A percentile compares a stretch with the other conserved stretches of the same genome.
Evolutionary conservation across 2,797 vertebrate genomes (phyloP).

Genomic region (Labroides dimidiatus): DNA sequence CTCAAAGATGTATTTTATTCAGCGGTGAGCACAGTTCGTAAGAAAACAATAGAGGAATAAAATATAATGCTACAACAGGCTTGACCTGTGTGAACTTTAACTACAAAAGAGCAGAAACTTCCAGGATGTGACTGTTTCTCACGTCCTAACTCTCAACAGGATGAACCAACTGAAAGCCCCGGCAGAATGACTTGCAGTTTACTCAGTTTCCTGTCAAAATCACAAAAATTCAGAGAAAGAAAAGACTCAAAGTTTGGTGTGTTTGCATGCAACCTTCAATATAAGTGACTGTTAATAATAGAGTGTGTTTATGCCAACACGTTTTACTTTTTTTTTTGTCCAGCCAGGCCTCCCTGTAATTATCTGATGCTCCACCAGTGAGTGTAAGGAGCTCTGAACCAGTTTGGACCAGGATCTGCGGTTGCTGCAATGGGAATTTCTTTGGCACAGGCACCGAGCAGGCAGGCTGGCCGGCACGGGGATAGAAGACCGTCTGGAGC

Average conservation of each 20-base stretch:
- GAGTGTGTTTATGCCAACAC: conserved; percentile 1
- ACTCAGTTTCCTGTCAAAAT: conserved; percentile 1
- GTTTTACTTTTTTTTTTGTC: not conserved
- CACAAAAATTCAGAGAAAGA: not conserved
- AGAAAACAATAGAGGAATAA: conserved; percentile 1
- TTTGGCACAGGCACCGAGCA: conserved; percentile 59
- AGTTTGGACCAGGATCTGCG: conserved; percentile 45
- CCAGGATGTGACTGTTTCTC: conserved; percentile 49
- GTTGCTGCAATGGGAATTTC: conserved; percentile 58
- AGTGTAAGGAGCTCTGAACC: conserved; percentile 32
- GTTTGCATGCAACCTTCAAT: not conserved
- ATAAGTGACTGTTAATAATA: conserved; percentile 13
- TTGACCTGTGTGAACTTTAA: conserved; percentile 15
- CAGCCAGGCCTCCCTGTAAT: conserved; percentile 53
- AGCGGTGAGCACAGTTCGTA: not conserved
- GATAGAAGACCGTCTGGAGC: conserved; percentile 42
- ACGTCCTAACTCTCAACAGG: conserved; percentile 25
- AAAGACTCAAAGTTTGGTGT: not conserved
- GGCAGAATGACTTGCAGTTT: conserved; percentile 53
- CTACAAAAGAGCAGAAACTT: conserved; percentile 37
- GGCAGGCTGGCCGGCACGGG: conserved; percentile 54
- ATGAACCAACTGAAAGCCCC: conserved; percentile 17
- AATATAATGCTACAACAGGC: not conserved
- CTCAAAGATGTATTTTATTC: not conserved
- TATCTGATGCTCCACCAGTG: conserved; percentile 49